phyloP scores from a whole-genome alignment of 2,113 vertebrate species.

The Gymnarchus niloticus region DNA sequence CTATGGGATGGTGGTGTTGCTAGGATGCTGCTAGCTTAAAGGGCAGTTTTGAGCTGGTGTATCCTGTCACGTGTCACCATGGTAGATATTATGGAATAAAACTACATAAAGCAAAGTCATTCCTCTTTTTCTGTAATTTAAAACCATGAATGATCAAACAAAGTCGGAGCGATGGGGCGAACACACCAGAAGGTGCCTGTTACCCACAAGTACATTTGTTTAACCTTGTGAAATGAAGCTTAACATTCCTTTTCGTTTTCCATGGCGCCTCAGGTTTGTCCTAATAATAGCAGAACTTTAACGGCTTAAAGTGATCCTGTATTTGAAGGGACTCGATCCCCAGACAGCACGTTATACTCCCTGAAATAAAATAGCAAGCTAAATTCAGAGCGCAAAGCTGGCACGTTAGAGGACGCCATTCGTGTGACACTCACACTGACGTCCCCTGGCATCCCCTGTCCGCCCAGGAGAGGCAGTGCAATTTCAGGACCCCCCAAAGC shows the following conservation, averaged over 20 bases:
- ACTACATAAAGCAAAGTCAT: background rate
- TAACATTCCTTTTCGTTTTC: no score
- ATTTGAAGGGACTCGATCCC: background rate
- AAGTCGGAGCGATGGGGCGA: no score
- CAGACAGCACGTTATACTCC: background rate
- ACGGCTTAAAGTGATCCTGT: background rate
- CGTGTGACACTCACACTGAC: background rate
- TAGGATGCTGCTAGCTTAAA: background rate
- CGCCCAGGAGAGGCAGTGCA: constrained; percentile 49
- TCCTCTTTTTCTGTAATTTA: background rate
- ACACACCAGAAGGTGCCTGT: no score
- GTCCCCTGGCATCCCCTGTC: background rate
- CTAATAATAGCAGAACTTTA: no score
- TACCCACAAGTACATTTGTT: no score
- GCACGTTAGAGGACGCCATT: background rate
- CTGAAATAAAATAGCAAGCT: background rate
- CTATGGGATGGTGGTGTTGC: background rate
- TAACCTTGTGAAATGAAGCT: no score
- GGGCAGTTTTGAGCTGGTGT: background rate
- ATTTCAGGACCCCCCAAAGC: constrained; percentile 53
- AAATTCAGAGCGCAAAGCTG: background rate
- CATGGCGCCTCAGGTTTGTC: no score
- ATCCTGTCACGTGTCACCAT: background rate
- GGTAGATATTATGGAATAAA: background rate
- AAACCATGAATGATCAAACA: no score